Evolutionary conservation across 2,797 vertebrate species (phyloP).

Genomic region (Tragopan temminckii): DNA sequence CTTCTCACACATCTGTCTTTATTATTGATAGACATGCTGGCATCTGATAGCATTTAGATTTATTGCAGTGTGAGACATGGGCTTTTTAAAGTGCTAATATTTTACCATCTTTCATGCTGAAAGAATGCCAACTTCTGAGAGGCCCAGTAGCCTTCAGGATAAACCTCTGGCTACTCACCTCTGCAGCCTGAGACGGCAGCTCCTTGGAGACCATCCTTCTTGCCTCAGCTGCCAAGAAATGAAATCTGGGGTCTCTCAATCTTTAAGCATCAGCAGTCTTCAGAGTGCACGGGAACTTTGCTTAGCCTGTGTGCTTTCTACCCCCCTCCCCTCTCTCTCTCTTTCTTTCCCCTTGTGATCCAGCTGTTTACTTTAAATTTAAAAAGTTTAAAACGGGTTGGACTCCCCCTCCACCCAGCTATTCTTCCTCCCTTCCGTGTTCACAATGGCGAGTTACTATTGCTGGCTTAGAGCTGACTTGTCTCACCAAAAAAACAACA

Average conservation of each 20-base stretch:
- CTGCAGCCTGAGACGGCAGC: constrained; percentile 4
- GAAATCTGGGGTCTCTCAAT: constrained; percentile 60
- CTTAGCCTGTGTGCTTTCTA: not conserved
- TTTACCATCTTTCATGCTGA: constrained; percentile 28
- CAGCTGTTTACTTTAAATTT: constrained; percentile 18
- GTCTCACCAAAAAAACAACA: not conserved
- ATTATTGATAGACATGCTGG: constrained; percentile 43
- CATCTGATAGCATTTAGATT: constrained; percentile 18
- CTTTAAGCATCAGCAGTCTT: constrained; percentile 59
- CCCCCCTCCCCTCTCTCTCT: not conserved
- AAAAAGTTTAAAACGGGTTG: not conserved
- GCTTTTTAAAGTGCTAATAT: constrained; percentile 5
- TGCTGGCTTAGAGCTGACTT: not conserved
- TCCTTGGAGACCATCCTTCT: constrained; percentile 42
- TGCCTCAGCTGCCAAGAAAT: constrained; percentile 43
- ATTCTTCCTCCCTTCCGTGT: not conserved
- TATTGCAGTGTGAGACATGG: not conserved
- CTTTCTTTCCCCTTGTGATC: not conserved
- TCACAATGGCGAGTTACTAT: not conserved
- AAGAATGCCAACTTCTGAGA: constrained; percentile 33
- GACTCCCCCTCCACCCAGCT: not conserved
- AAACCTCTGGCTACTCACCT: constrained; percentile 59
- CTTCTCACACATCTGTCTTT: constrained; percentile 50
- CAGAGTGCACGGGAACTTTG: constrained; percentile 9
- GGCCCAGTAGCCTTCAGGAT: constrained; percentile 46